Conservation (phyloP, 2,888 invertebrate species). For the Buathra laborator region DNA sequence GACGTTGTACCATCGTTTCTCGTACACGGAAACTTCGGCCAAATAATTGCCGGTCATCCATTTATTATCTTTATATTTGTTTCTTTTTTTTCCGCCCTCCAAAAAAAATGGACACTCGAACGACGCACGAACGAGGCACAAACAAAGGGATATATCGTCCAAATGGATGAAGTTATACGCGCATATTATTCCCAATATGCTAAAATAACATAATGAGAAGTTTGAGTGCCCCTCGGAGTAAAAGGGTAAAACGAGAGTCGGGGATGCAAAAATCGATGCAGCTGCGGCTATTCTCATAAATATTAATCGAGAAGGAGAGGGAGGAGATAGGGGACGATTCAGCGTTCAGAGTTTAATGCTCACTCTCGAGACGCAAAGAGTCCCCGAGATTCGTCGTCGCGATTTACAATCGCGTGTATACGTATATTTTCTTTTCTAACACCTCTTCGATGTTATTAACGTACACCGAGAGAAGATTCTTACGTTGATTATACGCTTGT, state of each 20-base stretch:
- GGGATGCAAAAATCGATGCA: constrained; percentile 69
- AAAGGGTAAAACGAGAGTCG: constrained; percentile 19
- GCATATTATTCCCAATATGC: constrained; percentile 27
- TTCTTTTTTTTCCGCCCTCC: neutral
- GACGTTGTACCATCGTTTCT: neutral
- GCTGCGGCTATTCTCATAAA: constrained; percentile 77
- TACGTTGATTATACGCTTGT: constrained; percentile 65
- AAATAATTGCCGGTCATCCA: constrained; percentile 35
- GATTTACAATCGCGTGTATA: constrained; percentile 53
- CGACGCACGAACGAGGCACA: no score
- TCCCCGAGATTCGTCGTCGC: constrained; percentile 48
- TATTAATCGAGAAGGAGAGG: constrained; percentile 75
- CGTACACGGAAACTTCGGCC: constrained; percentile 12
- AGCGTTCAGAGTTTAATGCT: constrained; percentile 17
- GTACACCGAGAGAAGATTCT: constrained; percentile 25
- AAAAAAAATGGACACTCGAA: neutral
- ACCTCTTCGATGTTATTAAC: constrained; percentile 37
- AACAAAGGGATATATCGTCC: neutral
- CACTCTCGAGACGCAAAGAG: constrained; percentile 28
- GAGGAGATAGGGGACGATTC: constrained; percentile 21
- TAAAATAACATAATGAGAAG: constrained; percentile 52
- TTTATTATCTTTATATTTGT: constrained; percentile 14
- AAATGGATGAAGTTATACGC: constrained; percentile 27
- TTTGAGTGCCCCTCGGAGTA: constrained; percentile 45
- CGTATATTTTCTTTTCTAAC: constrained; percentile 17